A percentile compares a stretch with the other conserved stretches of the same genome.
These are phyloP conservation scores for Anoplolepis gracilipes DNA, from an alignment of 1,140 invertebrate species.

Conservation along the genomic window DNA sequence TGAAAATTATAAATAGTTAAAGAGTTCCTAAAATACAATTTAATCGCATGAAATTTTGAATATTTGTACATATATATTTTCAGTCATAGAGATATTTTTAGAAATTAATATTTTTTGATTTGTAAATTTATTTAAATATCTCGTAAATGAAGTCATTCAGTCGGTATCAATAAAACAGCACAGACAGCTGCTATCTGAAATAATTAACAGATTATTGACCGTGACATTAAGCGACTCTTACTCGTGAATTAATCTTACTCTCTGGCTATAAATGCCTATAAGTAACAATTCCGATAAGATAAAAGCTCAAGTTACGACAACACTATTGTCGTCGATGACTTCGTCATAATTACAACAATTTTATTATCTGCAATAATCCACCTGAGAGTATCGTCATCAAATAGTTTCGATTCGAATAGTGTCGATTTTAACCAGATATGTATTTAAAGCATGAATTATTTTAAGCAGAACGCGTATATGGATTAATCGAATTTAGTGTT, in stretches of 20 bases:
- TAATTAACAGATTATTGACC: conserved; percentile 32
- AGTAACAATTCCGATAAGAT: conserved; percentile 38
- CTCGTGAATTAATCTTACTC: not conserved
- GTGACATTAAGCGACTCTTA: conserved; percentile 15
- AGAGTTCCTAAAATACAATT: not conserved
- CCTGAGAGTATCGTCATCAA: not conserved
- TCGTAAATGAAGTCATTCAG: not conserved
- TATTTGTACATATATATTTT: not conserved
- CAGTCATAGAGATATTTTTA: not conserved
- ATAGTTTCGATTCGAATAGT: conserved; percentile 6
- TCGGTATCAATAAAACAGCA: not conserved
- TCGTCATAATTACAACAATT: conserved; percentile 17
- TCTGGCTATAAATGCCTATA: not conserved
- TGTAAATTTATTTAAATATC: not conserved
- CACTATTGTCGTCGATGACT: not conserved
- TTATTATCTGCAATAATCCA: not conserved
- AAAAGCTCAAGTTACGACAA: not conserved
- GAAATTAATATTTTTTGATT: not conserved
- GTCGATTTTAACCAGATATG: conserved; percentile 32
- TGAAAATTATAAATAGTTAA: not conserved
- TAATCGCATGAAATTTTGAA: not conserved
- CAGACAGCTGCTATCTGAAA: not conserved
- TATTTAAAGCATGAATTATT: conserved; percentile 35
- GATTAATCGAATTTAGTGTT: conserved; percentile 28
- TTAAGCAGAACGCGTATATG: not conserved